Conservation (phyloP, 64 coral and sea anemone genomes). For the Platygyra sinensis region DNA sequence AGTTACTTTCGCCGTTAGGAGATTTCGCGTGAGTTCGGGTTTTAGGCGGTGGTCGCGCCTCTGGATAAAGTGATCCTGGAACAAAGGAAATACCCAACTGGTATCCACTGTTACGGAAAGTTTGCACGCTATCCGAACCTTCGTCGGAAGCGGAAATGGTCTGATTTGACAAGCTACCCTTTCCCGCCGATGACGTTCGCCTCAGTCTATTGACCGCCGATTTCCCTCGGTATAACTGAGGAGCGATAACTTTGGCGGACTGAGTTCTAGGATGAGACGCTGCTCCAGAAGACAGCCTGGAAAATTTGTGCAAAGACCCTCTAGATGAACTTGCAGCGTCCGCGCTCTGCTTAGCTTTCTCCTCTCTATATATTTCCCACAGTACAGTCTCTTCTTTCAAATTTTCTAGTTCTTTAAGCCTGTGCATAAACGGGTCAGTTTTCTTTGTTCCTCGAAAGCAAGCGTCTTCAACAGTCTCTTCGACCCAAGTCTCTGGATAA, state of each 20-base stretch:
- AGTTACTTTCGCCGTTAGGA: constrained; percentile 15
- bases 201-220: constrained; percentile 63
- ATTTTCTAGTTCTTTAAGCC: constrained; percentile 77
- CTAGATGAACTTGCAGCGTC: not conserved
- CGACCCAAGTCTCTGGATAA: constrained; percentile 84
- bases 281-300: constrained; percentile 19
- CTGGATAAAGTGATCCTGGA: constrained; percentile 80
- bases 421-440: constrained; percentile 83
- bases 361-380: constrained; percentile 77
- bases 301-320: constrained; percentile 12
- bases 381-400: constrained; percentile 77
- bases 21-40: not conserved
- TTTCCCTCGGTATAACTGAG: constrained; percentile 49
- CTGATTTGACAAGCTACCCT: constrained; percentile 6
- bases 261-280: constrained; percentile 10
- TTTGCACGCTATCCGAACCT: constrained; percentile 54
- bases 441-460: constrained; percentile 83
- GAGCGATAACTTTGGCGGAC: constrained; percentile 31
- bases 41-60: constrained; percentile 43
- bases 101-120: constrained; percentile 88
- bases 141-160: constrained; percentile 49
- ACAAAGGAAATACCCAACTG: constrained; percentile 66
- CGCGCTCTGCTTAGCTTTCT: constrained; percentile 13
- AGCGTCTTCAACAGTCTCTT: constrained; percentile 75
- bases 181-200: constrained; percentile 70